Conservation (phyloP, 2,113 vertebrate species). For the Meriones unguiculatus region DNA sequence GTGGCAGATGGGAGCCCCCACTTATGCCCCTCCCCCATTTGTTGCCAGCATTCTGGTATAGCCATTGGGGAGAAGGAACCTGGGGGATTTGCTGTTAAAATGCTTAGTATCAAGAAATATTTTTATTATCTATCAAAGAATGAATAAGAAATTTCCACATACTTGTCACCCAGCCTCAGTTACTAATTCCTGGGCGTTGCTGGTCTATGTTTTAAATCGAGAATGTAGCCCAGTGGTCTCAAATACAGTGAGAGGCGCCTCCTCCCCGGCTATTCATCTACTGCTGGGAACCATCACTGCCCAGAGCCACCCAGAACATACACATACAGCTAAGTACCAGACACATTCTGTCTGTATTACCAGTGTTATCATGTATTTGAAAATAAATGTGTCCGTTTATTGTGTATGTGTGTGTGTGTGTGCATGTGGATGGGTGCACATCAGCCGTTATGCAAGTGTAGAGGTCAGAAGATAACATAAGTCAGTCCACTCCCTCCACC, state of each 20-base stretch:
- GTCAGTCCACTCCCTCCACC: not conserved
- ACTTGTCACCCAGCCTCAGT: not conserved
- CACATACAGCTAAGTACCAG: not conserved
- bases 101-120: not conserved
- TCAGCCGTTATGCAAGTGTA: no score
- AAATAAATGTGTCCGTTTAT: not conserved
- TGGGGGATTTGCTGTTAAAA: slow-evolving; percentile 7
- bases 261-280: not conserved
- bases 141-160: not conserved
- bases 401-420: not conserved
- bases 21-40: not conserved
- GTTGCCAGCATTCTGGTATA: not conserved
- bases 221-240: not conserved
- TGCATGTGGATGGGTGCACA: not conserved
- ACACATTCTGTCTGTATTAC: not conserved
- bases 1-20: not conserved
- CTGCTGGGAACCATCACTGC: not conserved
- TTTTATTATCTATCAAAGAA: not conserved
- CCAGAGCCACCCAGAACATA: not conserved
- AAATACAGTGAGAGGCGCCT: not conserved
- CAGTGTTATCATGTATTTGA: not conserved
- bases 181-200: not conserved
- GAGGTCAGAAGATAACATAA: no score
- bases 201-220: not conserved
- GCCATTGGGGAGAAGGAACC: not conserved